A percentile compares a stretch with the other conserved stretches of the same genome.
phyloP scores from a whole-genome alignment of 2,797 vertebrate genomes.

The Cirrhinus molitorella region DNA sequence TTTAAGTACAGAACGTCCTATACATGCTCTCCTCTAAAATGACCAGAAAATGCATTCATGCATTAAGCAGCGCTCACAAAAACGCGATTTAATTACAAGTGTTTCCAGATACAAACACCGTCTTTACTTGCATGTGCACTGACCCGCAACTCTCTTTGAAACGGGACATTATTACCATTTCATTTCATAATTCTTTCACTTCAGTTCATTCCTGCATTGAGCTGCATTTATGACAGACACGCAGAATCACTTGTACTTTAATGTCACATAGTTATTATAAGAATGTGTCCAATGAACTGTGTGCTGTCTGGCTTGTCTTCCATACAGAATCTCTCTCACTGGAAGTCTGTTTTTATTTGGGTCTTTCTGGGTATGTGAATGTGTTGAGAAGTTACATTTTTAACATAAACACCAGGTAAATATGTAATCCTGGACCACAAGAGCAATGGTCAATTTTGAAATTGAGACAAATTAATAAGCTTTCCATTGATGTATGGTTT shows the following conservation, averaged over 20 bases:
- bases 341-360: neutral
- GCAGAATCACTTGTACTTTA: neutral
- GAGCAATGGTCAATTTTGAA: no score
- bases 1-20: neutral
- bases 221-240: neutral
- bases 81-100: neutral
- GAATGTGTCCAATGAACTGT: slow-evolving; percentile 9
- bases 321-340: neutral
- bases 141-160: slow-evolving; percentile 8
- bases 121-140: neutral
- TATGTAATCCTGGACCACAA: no score
- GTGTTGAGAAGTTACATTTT: neutral
- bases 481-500: no score
- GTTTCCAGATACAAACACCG: slow-evolving; percentile 13
- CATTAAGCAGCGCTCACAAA: neutral
- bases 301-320: neutral
- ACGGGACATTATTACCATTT: neutral
- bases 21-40: neutral
- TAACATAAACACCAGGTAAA: neutral
- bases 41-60: slow-evolving; percentile 24
- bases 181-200: neutral
- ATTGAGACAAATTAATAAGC: no score
- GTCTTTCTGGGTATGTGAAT: neutral
- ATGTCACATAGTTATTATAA: slow-evolving; percentile 2
- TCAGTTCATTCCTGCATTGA: neutral